phyloP scores from a whole-genome alignment of 2,888 invertebrate species.

The Meteorus colon region DNA sequence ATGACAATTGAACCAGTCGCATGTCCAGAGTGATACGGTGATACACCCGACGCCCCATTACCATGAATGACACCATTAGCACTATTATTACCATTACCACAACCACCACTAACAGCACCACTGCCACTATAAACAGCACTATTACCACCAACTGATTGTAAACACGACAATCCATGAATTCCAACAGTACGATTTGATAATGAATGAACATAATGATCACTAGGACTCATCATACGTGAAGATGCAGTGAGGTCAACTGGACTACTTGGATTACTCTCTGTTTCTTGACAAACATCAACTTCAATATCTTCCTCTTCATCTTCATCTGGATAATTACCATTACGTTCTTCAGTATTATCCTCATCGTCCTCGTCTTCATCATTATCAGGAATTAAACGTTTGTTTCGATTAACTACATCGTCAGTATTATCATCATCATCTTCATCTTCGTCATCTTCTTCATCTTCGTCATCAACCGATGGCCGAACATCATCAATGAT shows the following conservation, averaged over 20 bases:
- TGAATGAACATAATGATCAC: conserved; percentile 63
- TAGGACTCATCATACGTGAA: conserved; percentile 58
- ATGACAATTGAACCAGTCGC: conserved; percentile 60
- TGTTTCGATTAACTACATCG: conserved; percentile 41
- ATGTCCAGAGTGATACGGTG: conserved; percentile 26
- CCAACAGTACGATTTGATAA: conserved; percentile 58
- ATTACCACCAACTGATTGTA: conserved; percentile 56
- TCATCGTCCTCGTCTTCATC: conserved; percentile 64
- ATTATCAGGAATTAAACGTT: conserved; percentile 53
- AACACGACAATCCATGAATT: conserved; percentile 60
- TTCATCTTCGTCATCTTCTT: conserved; percentile 54
- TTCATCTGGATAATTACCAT: conserved; percentile 62
- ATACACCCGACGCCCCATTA: conserved; percentile 27
- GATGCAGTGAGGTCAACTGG: conserved; percentile 73
- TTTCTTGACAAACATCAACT: conserved; percentile 65
- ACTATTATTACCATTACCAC: conserved; percentile 44
- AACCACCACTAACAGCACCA: conserved; percentile 20
- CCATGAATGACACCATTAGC: conserved; percentile 27
- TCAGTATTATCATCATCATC: conserved; percentile 45
- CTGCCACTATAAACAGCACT: conserved; percentile 45
- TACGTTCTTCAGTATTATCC: conserved; percentile 54
- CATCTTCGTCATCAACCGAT: conserved; percentile 34
- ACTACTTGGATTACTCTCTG: conserved; percentile 69
- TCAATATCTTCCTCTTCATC: conserved; percentile 67
- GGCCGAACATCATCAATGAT: conserved; percentile 21